Conservation (phyloP, 2,113 vertebrate species). For the Antechinus stuartii region DNA sequence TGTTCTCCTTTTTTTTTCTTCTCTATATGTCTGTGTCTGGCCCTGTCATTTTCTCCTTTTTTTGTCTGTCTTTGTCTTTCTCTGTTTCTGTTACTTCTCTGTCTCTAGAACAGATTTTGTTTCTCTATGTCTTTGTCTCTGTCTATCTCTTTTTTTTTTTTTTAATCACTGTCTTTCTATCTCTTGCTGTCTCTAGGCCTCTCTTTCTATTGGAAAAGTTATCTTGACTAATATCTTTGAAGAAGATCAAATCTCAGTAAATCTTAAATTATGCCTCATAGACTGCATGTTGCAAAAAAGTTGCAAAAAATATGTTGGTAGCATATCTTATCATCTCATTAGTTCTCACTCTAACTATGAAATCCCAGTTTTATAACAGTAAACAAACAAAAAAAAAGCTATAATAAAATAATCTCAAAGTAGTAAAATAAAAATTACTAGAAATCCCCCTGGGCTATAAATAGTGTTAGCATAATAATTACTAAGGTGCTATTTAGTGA, state of each 20-base stretch:
- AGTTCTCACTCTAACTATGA: neutral
- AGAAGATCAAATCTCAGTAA: neutral
- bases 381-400: neutral
- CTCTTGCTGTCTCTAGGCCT: neutral
- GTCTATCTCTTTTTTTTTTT: neutral
- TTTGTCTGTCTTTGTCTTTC: neutral
- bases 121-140: neutral
- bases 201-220: neutral
- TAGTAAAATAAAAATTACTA: neutral
- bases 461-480: neutral
- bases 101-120: too few species aligned
- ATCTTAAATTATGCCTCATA: neutral
- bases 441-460: neutral
- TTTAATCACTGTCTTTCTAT: neutral
- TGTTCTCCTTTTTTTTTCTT: too few species aligned
- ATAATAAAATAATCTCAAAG: neutral
- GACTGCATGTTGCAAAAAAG: neutral
- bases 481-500: neutral
- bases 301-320: neutral
- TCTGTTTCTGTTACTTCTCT: neutral
- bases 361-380: neutral
- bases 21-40: neutral
- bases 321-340: neutral
- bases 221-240: neutral
- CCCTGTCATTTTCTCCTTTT: too few species aligned